A percentile compares a stretch with the other conserved stretches of the same genome.
Conservation (phyloP, 2,113 vertebrate species). For the Mormyrus iriodes region DNA sequence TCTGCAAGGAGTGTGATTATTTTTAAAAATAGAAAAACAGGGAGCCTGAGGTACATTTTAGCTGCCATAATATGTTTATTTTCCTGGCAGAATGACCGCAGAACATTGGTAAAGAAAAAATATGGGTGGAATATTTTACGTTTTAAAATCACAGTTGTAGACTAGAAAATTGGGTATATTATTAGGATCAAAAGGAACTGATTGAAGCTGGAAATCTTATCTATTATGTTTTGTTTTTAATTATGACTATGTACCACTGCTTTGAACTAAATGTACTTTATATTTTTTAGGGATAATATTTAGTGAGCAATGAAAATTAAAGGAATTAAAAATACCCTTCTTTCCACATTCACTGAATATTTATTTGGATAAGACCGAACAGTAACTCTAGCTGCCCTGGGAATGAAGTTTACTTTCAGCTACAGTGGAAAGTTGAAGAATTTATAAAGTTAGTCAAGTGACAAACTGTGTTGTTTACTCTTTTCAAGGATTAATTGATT, state of each 20-base stretch:
- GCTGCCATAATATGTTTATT: slow-evolving; percentile 1
- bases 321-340: not conserved
- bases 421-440: not conserved
- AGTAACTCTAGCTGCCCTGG: not conserved
- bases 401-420: not conserved
- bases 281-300: slow-evolving; percentile 1
- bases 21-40: not conserved
- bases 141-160: slow-evolving; percentile 27
- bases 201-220: slow-evolving; percentile 16
- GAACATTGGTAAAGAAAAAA: slow-evolving; percentile 25
- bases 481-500: not conserved
- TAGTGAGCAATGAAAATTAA: not conserved
- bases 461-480: not conserved
- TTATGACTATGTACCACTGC: not conserved
- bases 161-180: slow-evolving; percentile 20
- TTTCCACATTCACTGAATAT: not conserved
- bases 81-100: not conserved
- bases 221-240: slow-evolving; percentile 10
- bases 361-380: slow-evolving; percentile 4
- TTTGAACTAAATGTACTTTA: slow-evolving; percentile 9
- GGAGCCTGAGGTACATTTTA: not conserved
- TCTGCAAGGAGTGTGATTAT: not conserved
- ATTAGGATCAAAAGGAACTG: slow-evolving; percentile 14
- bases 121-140: slow-evolving; percentile 37
- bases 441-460: not conserved